Base-by-base conservation (phyloP, 2,113 vertebrate species). In the Eulacestoma nigropectus region DNA sequence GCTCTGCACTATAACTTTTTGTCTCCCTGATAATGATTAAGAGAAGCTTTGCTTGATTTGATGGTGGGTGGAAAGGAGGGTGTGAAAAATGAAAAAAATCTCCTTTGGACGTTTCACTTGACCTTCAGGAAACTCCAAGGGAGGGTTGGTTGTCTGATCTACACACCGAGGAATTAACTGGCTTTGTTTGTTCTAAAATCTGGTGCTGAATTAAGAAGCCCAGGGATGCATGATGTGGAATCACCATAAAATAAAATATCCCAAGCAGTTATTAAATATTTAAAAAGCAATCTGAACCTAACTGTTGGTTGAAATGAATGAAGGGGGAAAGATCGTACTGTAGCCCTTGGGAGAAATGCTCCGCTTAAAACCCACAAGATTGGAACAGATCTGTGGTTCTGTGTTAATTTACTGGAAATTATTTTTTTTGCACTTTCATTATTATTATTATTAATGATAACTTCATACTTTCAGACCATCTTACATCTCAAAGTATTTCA, bases 11-110 rank as follows among this genome's bases (percentile, higher is more conserved):
- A 74, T 94, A 97, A 94, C 95, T 97, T 98, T 98, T 96, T 97
- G 95, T 98, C 84, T 98, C 80, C 73, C 95, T 96, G 91, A 97
- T 95, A 96, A 96, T 97, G 96, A 98, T 98, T 97, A 98, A 98
- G 95, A 94, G 94, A 96, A 96, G 88, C 91, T 91, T 37, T 75
- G 59, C 80, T 93, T 95, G 95, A 93, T 97, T 97, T 97, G 95
- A 96, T 94, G 92, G 92, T 89, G 85, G 88, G 91, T 93, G 85
- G 89, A 92, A 90, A 50, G 73, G 85, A 84, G 37, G 92, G 82
- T 57, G 81, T 93, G 90, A 86, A 95, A 96, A 95, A 93, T 89
- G 74, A 82, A 73, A 84, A 84, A 65, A 90, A 30, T 11, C 42
- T 84, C 50, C 63, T 59, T 44, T 41, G 26, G 78, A 81, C 44